Percentiles rank a stretch among this genome's conserved stretches.
Evolutionary conservation across 2,797 vertebrate species (phyloP).

Genomic region (Heteromormyrus szaboi): DNA sequence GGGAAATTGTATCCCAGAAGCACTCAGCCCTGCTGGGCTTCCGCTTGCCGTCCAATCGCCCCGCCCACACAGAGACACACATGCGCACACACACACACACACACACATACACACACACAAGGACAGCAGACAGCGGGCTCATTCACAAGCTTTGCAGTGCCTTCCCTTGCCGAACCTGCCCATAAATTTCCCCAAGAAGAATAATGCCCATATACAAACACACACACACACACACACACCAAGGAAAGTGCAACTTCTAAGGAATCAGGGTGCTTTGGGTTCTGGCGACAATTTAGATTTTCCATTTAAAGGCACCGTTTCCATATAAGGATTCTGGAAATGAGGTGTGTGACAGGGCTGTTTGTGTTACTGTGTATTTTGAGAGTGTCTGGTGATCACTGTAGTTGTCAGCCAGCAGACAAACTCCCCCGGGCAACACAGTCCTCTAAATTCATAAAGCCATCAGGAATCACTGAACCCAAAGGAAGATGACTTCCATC

Average conservation of each 20-base stretch:
- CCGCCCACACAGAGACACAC: not conserved
- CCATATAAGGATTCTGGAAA: not conserved
- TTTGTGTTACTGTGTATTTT: conserved; percentile 8
- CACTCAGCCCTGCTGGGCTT: not conserved
- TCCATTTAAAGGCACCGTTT: not conserved
- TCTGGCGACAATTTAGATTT: not conserved
- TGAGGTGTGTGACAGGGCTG: not conserved
- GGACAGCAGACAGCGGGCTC: not conserved
- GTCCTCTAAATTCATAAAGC: conserved; percentile 44
- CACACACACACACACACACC: not conserved
- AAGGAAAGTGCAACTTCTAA: not conserved
- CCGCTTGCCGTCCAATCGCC: not conserved
- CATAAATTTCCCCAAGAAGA: not conserved
- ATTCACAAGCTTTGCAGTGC: not conserved
- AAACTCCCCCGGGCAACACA: not conserved
- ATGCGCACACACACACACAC: not conserved
- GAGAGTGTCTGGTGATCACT: not conserved
- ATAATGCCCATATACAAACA: not conserved
- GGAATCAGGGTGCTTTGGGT: not conserved
- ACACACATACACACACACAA: not conserved
- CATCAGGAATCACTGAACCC: conserved; percentile 36
- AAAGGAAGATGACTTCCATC: conserved; percentile 33
- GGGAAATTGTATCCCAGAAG: not conserved
- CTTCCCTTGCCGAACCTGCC: not conserved
- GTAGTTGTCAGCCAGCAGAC: not conserved